Percentiles rank a stretch among this genome's conserved stretches.
Evolutionary conservation across 2,888 invertebrate species (phyloP).

Genomic region (Megaustenia siamemsis): DNA sequence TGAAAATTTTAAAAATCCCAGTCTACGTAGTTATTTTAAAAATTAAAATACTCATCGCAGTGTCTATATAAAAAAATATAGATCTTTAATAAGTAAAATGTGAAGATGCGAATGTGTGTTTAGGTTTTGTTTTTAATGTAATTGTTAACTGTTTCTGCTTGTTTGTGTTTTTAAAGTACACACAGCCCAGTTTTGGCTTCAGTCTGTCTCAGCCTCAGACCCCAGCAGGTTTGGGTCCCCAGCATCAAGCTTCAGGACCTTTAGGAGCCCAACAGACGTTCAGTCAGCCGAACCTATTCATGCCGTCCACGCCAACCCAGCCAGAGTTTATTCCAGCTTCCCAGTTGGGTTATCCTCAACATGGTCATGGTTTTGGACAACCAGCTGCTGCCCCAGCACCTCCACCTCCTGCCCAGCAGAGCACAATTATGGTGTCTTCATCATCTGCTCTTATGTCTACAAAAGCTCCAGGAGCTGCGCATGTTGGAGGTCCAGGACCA

Average conservation of each 20-base stretch:
- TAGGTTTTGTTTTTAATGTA: too few relatives aligned
- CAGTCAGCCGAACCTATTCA: slow-evolving; percentile 81
- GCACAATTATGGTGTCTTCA: slow-evolving; percentile 90
- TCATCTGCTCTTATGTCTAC: slow-evolving; percentile 94
- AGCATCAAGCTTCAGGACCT: slow-evolving; percentile 63
- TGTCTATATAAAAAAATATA: too few relatives aligned
- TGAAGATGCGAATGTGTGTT: too few relatives aligned
- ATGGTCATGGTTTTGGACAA: slow-evolving; percentile 80
- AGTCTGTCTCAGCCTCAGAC: slow-evolving; percentile 76
- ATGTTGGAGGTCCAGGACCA: slow-evolving; percentile 52
- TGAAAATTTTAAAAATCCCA: too few relatives aligned
- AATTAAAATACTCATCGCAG: too few relatives aligned
- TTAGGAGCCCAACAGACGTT: slow-evolving; percentile 67
- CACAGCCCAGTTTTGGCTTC: slow-evolving; percentile 82
- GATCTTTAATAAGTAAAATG: too few relatives aligned
- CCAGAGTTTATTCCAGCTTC: slow-evolving; percentile 58
- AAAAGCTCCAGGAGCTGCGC: slow-evolving; percentile 37
- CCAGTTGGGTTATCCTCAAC: slow-evolving; percentile 52
- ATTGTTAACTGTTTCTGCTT: too few relatives aligned
- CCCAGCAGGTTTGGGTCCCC: slow-evolving; percentile 47
- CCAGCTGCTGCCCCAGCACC: slow-evolving; percentile 79
- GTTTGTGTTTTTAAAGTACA: slow-evolving; percentile 57
- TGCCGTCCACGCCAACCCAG: slow-evolving; percentile 84
- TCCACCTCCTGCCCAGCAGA: slow-evolving; percentile 75
- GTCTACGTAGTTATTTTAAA: too few relatives aligned